phyloP scores from a whole-genome alignment of 1,140 invertebrate genomes.

The Diorhabda elongata region DNA sequence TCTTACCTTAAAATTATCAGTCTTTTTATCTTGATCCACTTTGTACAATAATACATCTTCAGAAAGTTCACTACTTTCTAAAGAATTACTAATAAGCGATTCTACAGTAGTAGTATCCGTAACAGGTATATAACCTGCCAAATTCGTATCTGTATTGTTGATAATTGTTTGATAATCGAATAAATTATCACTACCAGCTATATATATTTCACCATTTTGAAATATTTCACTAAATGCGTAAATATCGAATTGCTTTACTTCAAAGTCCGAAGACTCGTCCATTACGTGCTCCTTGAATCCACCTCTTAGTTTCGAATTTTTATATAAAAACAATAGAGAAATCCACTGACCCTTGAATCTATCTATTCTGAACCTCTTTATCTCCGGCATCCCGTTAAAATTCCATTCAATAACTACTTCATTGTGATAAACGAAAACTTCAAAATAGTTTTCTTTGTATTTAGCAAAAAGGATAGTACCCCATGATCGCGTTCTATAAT shows the following conservation, averaged over 20 bases:
- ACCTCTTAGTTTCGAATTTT: conserved; percentile 54
- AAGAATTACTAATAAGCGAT: conserved; percentile 37
- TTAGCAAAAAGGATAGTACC: conserved; percentile 64
- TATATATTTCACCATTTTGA: conserved; percentile 37
- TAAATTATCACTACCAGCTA: conserved; percentile 43
- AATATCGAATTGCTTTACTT: conserved; percentile 51
- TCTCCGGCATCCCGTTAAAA: conserved; percentile 49
- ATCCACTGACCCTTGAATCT: conserved; percentile 65
- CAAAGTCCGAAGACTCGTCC: conserved; percentile 49
- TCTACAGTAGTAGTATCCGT: conserved; percentile 40
- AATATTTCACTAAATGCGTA: conserved; percentile 59
- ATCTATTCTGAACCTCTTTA: conserved; percentile 57
- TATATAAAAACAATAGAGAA: conserved; percentile 56
- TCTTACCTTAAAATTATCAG: conserved; percentile 53
- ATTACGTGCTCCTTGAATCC: conserved; percentile 52
- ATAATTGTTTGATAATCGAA: conserved; percentile 43
- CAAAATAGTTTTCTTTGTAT: conserved; percentile 61
- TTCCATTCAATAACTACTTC: conserved; percentile 65
- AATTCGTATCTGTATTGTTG: conserved; percentile 37
- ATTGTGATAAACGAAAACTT: conserved; percentile 65
- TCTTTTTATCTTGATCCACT: conserved; percentile 43
- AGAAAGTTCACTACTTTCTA: conserved; percentile 32
- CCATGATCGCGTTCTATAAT: conserved; percentile 66
- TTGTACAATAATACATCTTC: conserved; percentile 38
- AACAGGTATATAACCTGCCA: conserved; percentile 46